A percentile compares a stretch with the other conserved stretches of the same genome.
These are phyloP conservation scores for Rhopalosiphum padi DNA, from an alignment of 1,140 invertebrate species.

Conservation along the genomic window DNA sequence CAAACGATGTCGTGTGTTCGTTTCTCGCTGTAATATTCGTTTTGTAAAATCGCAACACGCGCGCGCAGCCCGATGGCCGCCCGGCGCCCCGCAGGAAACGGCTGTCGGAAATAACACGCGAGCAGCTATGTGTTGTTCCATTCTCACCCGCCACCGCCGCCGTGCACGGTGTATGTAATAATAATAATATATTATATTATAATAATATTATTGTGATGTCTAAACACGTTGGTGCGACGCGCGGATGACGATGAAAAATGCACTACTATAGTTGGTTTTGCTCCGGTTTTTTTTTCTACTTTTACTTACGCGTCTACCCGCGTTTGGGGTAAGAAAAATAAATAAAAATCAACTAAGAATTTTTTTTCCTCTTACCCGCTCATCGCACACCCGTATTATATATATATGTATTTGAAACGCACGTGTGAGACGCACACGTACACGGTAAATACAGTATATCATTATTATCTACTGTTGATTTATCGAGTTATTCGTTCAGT, in stretches of 20 bases:
- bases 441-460: neutral
- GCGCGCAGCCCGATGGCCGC: neutral
- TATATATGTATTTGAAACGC: neutral
- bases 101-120: conserved; percentile 18
- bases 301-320: neutral
- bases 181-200: conserved; percentile 12
- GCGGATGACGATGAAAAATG: neutral
- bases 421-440: neutral
- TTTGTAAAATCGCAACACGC: neutral
- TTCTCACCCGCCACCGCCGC: no score
- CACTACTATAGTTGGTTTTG: neutral
- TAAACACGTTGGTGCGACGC: neutral
- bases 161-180: neutral
- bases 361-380: neutral
- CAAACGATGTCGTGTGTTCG: conserved; percentile 38
- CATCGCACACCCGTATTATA: no score
- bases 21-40: neutral
- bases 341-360: neutral
- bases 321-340: neutral
- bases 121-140: neutral
- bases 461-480: neutral
- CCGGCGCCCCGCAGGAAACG: neutral
- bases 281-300: neutral
- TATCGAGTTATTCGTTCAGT: neutral
- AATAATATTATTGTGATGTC: neutral